A percentile compares a stretch with the other conserved stretches of the same genome.
phyloP scores from a whole-genome alignment of 2,888 invertebrate genomes.

The Busseola fusca region DNA sequence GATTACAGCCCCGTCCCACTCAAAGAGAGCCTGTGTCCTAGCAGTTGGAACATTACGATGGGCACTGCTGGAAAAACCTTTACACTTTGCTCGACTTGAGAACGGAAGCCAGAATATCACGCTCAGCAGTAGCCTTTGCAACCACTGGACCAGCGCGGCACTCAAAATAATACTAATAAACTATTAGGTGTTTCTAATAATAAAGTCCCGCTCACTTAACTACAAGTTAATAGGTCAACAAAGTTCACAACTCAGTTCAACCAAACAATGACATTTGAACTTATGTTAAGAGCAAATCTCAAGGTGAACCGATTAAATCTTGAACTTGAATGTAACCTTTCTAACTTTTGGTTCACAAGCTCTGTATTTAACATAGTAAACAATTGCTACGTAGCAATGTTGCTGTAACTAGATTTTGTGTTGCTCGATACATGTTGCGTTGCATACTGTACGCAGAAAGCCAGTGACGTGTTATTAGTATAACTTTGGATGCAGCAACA shows the following conservation, averaged over 20 bases:
- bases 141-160: neutral
- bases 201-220: neutral
- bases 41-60: neutral
- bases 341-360: constrained; percentile 39
- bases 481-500: neutral
- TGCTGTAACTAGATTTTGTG: neutral
- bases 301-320: constrained; percentile 58
- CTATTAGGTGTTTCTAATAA: neutral
- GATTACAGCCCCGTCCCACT: too few species aligned
- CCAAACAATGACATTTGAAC: constrained; percentile 41
- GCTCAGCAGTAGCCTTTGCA: neutral
- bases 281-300: constrained; percentile 29
- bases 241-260: constrained; percentile 26
- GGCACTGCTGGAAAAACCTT: neutral
- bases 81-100: neutral
- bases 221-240: constrained; percentile 23
- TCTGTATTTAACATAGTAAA: neutral
- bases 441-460: neutral
- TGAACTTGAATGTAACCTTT: constrained; percentile 62
- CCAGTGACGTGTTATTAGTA: neutral
- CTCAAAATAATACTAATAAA: neutral
- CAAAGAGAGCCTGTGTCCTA: too few species aligned
- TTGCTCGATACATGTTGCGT: constrained; percentile 6
- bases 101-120: neutral
- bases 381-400: neutral